Evolutionary conservation across 2,797 vertebrate genomes (phyloP), one percentile per base, ranked within the genome.

Genomic region (Enteromius fasciolatus): DNA sequence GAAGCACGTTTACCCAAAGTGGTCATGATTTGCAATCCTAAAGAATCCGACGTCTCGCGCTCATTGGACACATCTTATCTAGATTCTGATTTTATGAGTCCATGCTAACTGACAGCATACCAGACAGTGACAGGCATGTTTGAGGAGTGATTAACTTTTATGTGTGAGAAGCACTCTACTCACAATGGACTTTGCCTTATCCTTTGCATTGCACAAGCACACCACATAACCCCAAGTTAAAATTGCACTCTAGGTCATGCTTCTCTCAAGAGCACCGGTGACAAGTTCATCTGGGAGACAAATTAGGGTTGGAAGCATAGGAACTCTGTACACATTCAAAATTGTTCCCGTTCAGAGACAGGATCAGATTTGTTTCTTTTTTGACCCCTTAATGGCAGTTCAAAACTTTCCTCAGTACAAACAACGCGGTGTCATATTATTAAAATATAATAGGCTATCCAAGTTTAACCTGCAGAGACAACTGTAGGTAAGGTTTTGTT

Each of bases 81-180:
- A 41, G 54, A 39, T 61, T 44, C 50, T n/a, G 36, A 75, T 80
- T 86, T 80, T 41, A 72, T 72, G 66, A 41, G 48, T 76, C 36
- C 12, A 18, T 81, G 76, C 48, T 78, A 44, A 52, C 79, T 77
- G 81, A 75, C 70, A 52, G 74, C 81, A 80, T 75, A 80, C 68
- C 83, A 85, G 73, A 87, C 75, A 76, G 72, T 36, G 84, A 85
- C 44, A 83, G 66, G 57, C 69, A 28, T 83, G 81, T 74, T 83
- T 80, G 72, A 82, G 46, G 31, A 86, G 70, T 69, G 64, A 84
- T 87, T 81, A 61, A n/a, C 59, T 77, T 85, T 79, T 81, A 41
- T 78, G 74, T 83, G 31, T 66, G 73, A 73, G 75, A 46, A 79
- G 41, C 61, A 80, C 68, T 85, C 81, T 87, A 39, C 46, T 61